phyloP scores from a whole-genome alignment of 2,797 vertebrate genomes.

The Sternotherus odoratus region DNA sequence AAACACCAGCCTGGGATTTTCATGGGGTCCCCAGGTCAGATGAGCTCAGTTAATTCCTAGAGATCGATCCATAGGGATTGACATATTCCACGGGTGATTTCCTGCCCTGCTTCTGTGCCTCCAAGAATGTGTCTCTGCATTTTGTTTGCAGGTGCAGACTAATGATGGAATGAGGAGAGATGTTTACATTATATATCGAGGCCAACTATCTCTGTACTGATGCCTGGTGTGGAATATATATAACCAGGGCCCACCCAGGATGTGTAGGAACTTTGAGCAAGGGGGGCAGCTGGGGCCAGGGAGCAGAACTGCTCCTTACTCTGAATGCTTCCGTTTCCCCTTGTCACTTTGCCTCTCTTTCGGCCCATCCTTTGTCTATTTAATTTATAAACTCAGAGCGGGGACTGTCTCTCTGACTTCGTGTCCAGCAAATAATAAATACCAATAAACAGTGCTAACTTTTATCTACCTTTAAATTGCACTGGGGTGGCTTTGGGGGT shows the following conservation, averaged over 20 bases:
- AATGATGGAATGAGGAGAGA: neutral
- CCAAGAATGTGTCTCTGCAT: neutral
- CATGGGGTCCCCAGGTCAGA: neutral
- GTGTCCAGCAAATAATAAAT: neutral
- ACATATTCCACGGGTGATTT: neutral
- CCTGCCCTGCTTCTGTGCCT: neutral
- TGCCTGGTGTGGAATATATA: neutral
- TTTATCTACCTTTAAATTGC: neutral
- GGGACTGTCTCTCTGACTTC: neutral
- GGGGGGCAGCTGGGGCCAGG: neutral
- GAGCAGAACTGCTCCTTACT: neutral
- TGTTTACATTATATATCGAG: accelerated
- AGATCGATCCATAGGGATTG: neutral
- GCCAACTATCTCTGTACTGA: neutral
- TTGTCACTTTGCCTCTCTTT: neutral
- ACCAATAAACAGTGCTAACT: neutral
- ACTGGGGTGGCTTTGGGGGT: accelerated
- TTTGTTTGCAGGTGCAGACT: neutral
- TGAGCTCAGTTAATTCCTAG: neutral
- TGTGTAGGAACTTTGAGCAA: neutral
- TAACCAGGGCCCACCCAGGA: neutral
- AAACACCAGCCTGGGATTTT: neutral
- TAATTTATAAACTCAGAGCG: neutral
- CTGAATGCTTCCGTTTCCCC: neutral
- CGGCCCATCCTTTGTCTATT: neutral